Evolutionary conservation across 2,113 vertebrate genomes (phyloP).

Genomic region (Elephas maximus): DNA sequence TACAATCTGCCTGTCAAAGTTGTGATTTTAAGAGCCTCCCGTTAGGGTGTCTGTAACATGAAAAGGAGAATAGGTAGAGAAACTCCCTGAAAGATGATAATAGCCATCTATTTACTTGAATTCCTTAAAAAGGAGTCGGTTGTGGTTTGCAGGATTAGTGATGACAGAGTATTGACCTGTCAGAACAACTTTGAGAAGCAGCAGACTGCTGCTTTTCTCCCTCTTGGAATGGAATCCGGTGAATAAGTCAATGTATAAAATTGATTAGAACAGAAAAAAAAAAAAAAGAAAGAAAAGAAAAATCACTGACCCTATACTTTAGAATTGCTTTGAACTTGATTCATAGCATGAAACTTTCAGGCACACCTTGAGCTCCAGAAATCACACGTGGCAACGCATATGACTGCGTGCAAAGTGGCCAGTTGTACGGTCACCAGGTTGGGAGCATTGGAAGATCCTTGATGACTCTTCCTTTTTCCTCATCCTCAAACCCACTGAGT

Average conservation of each 20-base stretch:
- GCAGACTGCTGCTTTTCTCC: neutral
- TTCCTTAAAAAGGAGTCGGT: conserved; percentile 60
- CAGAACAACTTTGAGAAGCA: conserved; percentile 62
- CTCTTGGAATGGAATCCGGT: neutral
- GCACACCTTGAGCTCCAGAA: neutral
- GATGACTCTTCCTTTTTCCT: neutral
- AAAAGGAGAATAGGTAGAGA: conserved; percentile 28
- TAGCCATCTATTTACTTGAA: neutral
- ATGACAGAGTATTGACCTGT: conserved; percentile 64
- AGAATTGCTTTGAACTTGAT: conserved; percentile 11
- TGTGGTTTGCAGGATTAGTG: neutral
- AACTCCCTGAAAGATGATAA: conserved; percentile 37
- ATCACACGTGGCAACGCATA: rapidly evolving
- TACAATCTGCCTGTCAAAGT: conserved; percentile 56
- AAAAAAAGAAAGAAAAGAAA: neutral
- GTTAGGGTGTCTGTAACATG: conserved; percentile 23
- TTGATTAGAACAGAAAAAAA: neutral
- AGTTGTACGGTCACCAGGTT: neutral
- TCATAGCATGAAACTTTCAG: conserved; percentile 32
- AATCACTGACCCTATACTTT: conserved; percentile 7
- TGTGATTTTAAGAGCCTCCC: conserved; percentile 59
- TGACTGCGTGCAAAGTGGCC: neutral
- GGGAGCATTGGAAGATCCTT: neutral
- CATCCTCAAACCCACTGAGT: neutral
- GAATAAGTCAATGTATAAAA: conserved; percentile 42